Evolutionary conservation across 2,797 vertebrate genomes (phyloP).

Genomic region (Halcyon chelicuti): DNA sequence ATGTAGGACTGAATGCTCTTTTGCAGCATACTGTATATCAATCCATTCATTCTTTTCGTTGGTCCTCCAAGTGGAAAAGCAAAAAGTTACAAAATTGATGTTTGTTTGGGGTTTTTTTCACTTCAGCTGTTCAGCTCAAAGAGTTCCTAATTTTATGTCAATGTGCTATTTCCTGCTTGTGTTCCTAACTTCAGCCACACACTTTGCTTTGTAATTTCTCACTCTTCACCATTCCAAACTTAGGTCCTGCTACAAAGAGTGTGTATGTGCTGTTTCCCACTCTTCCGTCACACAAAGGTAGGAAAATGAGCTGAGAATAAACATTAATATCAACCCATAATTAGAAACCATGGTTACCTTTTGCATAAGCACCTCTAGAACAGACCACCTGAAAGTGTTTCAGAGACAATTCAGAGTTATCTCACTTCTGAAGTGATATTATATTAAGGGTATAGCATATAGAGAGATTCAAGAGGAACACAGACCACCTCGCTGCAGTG

Average conservation of each 20-base stretch:
- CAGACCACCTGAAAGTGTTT: accelerated
- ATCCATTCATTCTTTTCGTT: neutral
- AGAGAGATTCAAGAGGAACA: neutral
- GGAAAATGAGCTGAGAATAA: neutral
- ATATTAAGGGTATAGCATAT: neutral
- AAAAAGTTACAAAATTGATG: neutral
- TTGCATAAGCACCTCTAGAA: neutral
- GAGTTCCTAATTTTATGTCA: too few species aligned
- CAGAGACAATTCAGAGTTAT: neutral
- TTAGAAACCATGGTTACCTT: neutral
- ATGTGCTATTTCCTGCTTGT: neutral
- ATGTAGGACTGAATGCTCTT: neutral
- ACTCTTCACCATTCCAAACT: neutral
- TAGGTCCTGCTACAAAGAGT: neutral
- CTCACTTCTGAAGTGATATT: neutral
- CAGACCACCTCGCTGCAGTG: neutral
- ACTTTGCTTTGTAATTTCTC: neutral
- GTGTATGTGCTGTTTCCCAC: neutral
- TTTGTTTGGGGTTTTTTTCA: accelerated
- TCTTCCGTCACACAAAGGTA: neutral
- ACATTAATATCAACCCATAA: neutral
- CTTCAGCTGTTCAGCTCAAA: too few species aligned
- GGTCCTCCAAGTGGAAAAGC: neutral
- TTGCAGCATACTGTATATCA: neutral
- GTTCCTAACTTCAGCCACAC: neutral